Evolutionary conservation across 2,888 invertebrate genomes (phyloP).

Genomic region (Athalia rosae): DNA sequence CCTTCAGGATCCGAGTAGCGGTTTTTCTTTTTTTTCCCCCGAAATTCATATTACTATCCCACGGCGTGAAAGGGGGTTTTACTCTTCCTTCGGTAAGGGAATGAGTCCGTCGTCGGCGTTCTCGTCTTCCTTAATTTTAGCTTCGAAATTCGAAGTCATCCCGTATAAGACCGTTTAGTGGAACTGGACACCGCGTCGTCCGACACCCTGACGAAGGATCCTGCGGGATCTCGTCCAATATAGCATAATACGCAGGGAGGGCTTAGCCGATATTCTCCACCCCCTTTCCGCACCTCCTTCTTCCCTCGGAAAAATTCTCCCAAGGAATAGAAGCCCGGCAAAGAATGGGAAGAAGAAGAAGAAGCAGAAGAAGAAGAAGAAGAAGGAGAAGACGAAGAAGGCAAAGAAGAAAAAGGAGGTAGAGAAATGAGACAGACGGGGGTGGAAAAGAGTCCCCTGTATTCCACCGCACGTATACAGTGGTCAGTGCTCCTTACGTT

Average conservation of each 20-base stretch:
- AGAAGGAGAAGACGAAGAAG: constrained; percentile 35
- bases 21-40: background rate
- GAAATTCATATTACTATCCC: too few species aligned
- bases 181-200: constrained; percentile 43
- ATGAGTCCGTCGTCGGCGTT: background rate
- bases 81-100: background rate
- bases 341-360: constrained; percentile 43
- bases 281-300: constrained; percentile 49
- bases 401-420: constrained; percentile 35
- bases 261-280: constrained; percentile 63
- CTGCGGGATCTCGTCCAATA: constrained; percentile 55
- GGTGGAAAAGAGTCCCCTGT: constrained; percentile 45
- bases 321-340: constrained; percentile 41
- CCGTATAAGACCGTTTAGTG: background rate
- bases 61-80: background rate
- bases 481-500: constrained; percentile 72
- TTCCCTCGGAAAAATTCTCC: constrained; percentile 18
- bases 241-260: constrained; percentile 61
- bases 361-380: constrained; percentile 48
- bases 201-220: constrained; percentile 33
- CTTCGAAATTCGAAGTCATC: constrained; percentile 20
- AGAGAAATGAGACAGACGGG: constrained; percentile 47
- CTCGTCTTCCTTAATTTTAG: constrained; percentile 24
- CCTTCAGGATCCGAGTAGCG: background rate
- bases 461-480: constrained; percentile 51